These are phyloP conservation scores for Phrynosoma platyrhinos DNA, from an alignment of 2,113 vertebrate species.

Conservation along the genomic window DNA sequence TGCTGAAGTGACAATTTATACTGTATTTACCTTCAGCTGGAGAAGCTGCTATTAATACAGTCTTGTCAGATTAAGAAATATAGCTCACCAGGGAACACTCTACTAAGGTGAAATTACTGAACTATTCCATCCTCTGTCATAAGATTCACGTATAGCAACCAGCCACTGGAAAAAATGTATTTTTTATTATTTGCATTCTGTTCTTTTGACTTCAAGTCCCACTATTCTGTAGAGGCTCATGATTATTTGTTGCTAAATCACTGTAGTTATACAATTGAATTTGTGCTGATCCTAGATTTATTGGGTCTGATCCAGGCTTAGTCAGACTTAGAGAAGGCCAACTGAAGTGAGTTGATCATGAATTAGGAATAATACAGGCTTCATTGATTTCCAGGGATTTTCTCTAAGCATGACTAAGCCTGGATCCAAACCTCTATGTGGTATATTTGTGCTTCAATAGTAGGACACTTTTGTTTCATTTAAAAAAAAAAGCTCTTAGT, in stretches of 20 bases:
- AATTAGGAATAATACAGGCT: not conserved
- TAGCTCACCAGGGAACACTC: not conserved
- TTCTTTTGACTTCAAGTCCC: not conserved
- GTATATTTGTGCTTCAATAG: not conserved
- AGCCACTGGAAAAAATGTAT: not conserved
- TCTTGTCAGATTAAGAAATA: not conserved
- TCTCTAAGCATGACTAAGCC: too few relatives aligned
- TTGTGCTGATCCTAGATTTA: not conserved
- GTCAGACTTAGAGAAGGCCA: too few relatives aligned
- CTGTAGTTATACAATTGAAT: not conserved
- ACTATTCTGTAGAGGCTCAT: not conserved
- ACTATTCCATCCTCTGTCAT: not conserved
- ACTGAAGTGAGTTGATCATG: too few relatives aligned
- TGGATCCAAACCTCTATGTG: not conserved
- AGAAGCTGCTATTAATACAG: slow-evolving; percentile 11
- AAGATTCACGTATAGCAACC: not conserved
- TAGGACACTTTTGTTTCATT: not conserved
- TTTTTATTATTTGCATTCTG: not conserved
- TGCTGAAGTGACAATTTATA: slow-evolving; percentile 32
- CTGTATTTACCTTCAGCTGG: slow-evolving; percentile 33
- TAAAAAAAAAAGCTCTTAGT: not conserved
- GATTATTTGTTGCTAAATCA: not conserved
- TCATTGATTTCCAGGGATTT: too few relatives aligned
- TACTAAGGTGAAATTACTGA: slow-evolving; percentile 18
- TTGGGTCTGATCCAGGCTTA: too few relatives aligned